Evolutionary conservation across 2,888 invertebrate species (phyloP), one percentile per base, ranked within the genome.

Genomic region (Cheilosia urbana): DNA sequence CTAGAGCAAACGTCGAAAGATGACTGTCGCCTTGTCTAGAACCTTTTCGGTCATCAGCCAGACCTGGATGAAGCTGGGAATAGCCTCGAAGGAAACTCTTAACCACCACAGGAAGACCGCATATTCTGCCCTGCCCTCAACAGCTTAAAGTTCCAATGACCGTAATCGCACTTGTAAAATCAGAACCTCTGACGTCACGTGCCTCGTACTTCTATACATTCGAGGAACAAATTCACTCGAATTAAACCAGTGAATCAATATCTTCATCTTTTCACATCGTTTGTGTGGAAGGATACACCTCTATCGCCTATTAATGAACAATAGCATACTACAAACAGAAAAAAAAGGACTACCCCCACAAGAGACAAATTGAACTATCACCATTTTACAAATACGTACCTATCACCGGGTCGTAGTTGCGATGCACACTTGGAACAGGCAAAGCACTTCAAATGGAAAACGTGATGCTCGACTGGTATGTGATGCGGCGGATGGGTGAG

Each of bases 391-490:
- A 76, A 87, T 77, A 84, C 92, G 92, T 91, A 95, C 94, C 96
- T 95, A 94, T 98, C 98, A 90, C 98, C 98, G 89, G 96, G 95
- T 93, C 96, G 95, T 90, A 98, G 95, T 93, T 95, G 96, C 90
- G 95, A 94, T 90, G 96, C 95, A 93, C 98, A 98, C 93, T 97
- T 97, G 93, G 96, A 97, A 94, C 98, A 98, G 89, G 96, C 95
- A 94, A 98, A 98, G 93, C 98, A 98, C 93, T 97, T 97, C 93
- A 97, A 95, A 94, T 98, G 98, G 94, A 97, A 98, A 90, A 97
- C 97, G 93, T 95, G 95, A 88, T 94, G 93, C 90, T 95, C 93
- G 91, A 88, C 87, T 62, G 85, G 85, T 68, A 85, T 85, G 72
- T 81, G 85, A 58, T 80, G 81, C 66, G 81, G 80, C 72, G 85